Conservation (phyloP, 1,140 invertebrate species). For the Drosophila hydei region DNA sequence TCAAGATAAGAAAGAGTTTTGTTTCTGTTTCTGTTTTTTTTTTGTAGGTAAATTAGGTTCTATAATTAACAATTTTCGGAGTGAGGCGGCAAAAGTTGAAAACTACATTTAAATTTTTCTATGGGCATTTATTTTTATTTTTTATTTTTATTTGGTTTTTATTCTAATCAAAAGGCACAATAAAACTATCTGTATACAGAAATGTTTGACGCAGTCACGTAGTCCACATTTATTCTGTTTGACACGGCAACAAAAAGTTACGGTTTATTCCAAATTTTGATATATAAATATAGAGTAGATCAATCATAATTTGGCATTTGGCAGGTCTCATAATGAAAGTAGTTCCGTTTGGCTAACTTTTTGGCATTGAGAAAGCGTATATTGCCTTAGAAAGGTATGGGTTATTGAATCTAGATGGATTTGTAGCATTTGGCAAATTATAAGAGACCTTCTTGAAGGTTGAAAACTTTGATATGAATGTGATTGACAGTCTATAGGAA, state of each 20-base stretch:
- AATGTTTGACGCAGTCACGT: constrained; percentile 63
- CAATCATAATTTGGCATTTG: constrained; percentile 58
- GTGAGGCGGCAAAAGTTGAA: constrained; percentile 55
- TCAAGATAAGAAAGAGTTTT: constrained; percentile 53
- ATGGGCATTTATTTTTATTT: constrained; percentile 40
- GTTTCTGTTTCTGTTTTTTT: background rate
- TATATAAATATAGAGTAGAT: constrained; percentile 14
- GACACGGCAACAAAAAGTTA: constrained; percentile 48
- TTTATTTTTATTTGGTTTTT: constrained; percentile 39
- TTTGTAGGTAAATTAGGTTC: constrained; percentile 69
- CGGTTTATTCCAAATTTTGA: constrained; percentile 30
- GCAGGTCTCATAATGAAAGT: constrained; percentile 56
- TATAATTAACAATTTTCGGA: constrained; percentile 69
- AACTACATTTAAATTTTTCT: constrained; percentile 39
- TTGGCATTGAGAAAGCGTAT: constrained; percentile 42
- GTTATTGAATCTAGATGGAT: background rate
- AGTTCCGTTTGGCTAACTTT: constrained; percentile 49
- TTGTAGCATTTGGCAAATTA: background rate
- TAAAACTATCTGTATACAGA: constrained; percentile 28
- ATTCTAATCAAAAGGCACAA: constrained; percentile 63
- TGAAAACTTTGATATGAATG: background rate
- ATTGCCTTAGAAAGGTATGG: background rate
- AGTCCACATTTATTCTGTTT: constrained; percentile 51
- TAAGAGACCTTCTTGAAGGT: background rate
- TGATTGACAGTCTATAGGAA: background rate